Base-by-base conservation (phyloP, 2,797 vertebrate species). In the Nasua narica region DNA sequence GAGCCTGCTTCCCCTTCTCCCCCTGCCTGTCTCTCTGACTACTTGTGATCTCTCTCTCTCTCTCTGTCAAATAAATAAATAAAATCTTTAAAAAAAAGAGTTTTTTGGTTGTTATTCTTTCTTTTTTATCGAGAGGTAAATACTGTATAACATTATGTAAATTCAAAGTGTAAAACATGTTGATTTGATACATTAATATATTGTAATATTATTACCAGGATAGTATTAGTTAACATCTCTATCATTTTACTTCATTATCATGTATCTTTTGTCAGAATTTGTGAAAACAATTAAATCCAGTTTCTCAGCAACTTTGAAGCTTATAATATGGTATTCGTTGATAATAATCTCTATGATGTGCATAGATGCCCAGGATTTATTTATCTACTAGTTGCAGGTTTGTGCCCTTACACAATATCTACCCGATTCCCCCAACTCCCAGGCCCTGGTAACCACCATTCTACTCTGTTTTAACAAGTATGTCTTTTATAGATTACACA, bases 391-490 rank as follows among this genome's bases (percentile, higher is more conserved):
- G 56, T 21, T 90, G 4, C 23, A 76, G 1, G 13, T 77, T 56
- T 83, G 18, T 32, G 10, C 1, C 19, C 18, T 54, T 74, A 37
- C 27, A 56, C 29, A 32, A 5, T 21, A 65, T 65, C 18, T 89
- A 8, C 5, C 2, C 9, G 13, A 2, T 56, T 54, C 23, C 10
- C 4, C 12, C 14, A 21, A 2, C 5, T 7, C 35, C 70, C 9
- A 29, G 37, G 1, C 29, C 40, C 18, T 43, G 12, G 3, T 52
- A 72, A 82, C 6, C 8, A 14, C 21, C 29, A 54, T 74, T 65
- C 35, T 74, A 83, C 23, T 78, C 21, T 29, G 9, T 21, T 67
- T 56, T 77, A 9, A 16, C 2, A 18, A 40, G 9, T 27, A 50
- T 8, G 14, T 15, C 7, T 81, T 23, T 69, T 50, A 70, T 27